Evolutionary conservation across 1,140 invertebrate species (phyloP).

Genomic region (Drosophila triauraria): DNA sequence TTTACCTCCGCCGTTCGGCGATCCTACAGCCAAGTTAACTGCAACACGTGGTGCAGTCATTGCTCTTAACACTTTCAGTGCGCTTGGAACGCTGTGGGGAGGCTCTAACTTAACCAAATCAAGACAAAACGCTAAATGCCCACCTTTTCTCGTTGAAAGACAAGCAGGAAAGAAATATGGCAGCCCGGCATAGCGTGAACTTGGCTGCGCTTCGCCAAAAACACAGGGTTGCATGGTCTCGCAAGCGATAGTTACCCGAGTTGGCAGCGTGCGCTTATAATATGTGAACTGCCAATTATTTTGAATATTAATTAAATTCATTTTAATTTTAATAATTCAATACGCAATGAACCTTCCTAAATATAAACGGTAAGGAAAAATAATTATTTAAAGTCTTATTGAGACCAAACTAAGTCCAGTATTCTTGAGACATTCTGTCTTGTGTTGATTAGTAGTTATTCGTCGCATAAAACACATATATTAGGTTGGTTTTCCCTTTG

Average conservation of each 20-base stretch:
- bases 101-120: constrained; percentile 69
- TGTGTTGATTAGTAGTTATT: no score
- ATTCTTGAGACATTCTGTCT: not conserved
- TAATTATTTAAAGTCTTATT: not conserved
- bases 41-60: constrained; percentile 28
- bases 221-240: constrained; percentile 36
- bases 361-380: no score
- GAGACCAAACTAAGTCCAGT: no score
- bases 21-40: constrained; percentile 8
- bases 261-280: constrained; percentile 3
- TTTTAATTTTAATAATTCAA: not conserved
- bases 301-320: no score
- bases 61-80: constrained; percentile 1
- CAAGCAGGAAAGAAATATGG: constrained; percentile 81
- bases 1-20: constrained; percentile 59
- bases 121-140: constrained; percentile 67
- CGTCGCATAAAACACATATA: not conserved
- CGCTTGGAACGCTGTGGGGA: constrained; percentile 24
- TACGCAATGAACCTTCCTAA: fast-evolving
- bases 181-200: constrained; percentile 57
- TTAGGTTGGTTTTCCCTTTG: not conserved
- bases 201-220: constrained; percentile 67
- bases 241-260: constrained; percentile 1
- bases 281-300: not conserved
- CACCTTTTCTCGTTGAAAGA: constrained; percentile 82